Evolutionary conservation across 2,113 vertebrate species (phyloP), one percentile per base, ranked within the genome.

Genomic region (Zapus hudsonius): DNA sequence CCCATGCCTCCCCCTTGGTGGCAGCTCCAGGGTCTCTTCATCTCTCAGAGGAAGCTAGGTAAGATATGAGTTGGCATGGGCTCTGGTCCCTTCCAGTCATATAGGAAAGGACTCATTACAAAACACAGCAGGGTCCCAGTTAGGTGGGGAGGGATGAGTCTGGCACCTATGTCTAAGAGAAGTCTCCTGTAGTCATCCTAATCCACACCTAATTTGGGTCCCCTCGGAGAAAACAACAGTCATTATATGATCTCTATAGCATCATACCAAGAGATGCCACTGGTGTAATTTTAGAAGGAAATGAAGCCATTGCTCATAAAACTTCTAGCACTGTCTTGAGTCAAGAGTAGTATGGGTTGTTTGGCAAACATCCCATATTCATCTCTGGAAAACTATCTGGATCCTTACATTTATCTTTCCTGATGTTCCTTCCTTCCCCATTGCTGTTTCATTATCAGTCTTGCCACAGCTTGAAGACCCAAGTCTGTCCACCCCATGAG

Each of bases 221-320:
- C 67, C 94, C 83, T 92, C 80, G 55, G 79, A 94, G 87, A 85
- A 89, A 93, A 93, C 75, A 75, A 20, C 84, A 8, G 22, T 80
- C 72, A 40, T 96, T 76, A 63, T 78, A 36, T 75, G 69, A 61
- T 85, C 82, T 92, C 84, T 82, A 67, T 91, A 93, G 96, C 92
- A 85, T 87, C 84, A 29, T 79, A 80, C 74, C 89, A 90, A 94
- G 95, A 92, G 94, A 47, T 84, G 83, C 78, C 91, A 87, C 94
- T 89, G 92, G 90, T 88, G 67, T 94, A 76, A 95, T 93, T 95
- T 94, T 90, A 86, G 79, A 95, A 72, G 90, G 83, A 96, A 97
- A 97, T 92, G 93, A 97, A 96, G 79, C 88, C 95, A 81, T 93
- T 95, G 93, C 94, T 96, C 96, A 95, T 90, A 76, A 95, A 95